Evolutionary conservation across 2,113 vertebrate species (phyloP), one percentile per base, ranked within the genome.

Genomic region (Tamias sibiricus): DNA sequence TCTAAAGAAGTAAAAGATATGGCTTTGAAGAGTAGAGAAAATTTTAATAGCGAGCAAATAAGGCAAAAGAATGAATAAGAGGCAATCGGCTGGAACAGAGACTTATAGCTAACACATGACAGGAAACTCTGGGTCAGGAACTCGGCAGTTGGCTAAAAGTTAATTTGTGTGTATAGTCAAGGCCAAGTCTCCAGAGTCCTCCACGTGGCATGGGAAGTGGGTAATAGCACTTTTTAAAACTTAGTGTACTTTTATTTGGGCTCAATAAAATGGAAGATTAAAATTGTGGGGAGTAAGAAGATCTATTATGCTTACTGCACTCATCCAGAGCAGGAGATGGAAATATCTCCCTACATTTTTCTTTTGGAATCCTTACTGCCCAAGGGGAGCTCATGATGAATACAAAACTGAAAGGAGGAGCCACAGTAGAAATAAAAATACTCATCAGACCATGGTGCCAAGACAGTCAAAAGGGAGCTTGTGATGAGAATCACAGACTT

Each of bases 401-500:
- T 22, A 26, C 11, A 90, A 26, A 87, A 68, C 8, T 30, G n/a
- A 92, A 95, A 6, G 1, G 42, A 94, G 26, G 19, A 71, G 82
- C 19, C 40, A 77, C 71, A 87, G 54, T 0, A 90, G 47, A 88
- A 95, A 71, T 68, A 62, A 76, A 68, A 95, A 71, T 77, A 88
- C 35, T 89, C 64, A 86, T 47, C 44, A 96, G 88, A 68, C 13
- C 84, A 30, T 76, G 92, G 74, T 87, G 79, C 59, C 42, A 62
- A 57, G 20, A 4, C 37, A 68, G 59, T 79, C 37, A 54, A 89
- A 22, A 57, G 2, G 32, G 86, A 28, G 83, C 44, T 6, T 83
- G 26, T 90, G 37, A 87, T 87, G 82, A 93, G 52, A 97, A 94
- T 93, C 62, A 62, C 66, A 87, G 89, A 85, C 89, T 95, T 95